These are phyloP conservation scores for Chiloscyllium plagiosum DNA, from an alignment of 2,113 vertebrate species.

Conservation along the genomic window DNA sequence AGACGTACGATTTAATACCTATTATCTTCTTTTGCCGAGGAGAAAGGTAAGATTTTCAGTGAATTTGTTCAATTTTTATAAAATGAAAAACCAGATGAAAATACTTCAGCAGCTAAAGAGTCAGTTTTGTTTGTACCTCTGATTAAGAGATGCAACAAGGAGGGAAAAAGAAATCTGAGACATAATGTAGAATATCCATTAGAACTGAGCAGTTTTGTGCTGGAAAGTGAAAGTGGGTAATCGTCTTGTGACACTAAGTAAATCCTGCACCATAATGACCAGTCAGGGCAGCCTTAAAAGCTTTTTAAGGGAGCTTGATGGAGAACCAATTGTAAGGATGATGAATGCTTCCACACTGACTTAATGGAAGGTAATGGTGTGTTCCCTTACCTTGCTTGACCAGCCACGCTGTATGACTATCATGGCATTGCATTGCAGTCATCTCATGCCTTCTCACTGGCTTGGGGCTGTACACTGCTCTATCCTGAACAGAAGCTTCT, in stretches of 20 bases:
- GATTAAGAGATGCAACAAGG: neutral
- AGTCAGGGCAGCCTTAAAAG: constrained; percentile 7
- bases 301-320: neutral
- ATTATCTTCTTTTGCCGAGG: neutral
- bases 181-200: neutral
- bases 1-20: neutral
- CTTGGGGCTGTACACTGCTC: neutral
- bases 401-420: neutral
- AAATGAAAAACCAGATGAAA: neutral
- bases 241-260: neutral
- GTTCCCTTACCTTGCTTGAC: neutral
- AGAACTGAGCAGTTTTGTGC: neutral
- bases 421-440: neutral
- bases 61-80: neutral
- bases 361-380: neutral
- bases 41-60: neutral
- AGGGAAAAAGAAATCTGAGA: neutral
- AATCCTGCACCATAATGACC: neutral
- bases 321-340: neutral
- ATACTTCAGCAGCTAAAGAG: neutral
- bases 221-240: neutral
- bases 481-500: neutral
- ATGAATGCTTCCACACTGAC: neutral
- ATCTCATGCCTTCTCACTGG: neutral
- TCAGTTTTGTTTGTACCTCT: neutral